Base-by-base conservation (phyloP, 2,888 invertebrate species). In the Aethes cnicana region DNA sequence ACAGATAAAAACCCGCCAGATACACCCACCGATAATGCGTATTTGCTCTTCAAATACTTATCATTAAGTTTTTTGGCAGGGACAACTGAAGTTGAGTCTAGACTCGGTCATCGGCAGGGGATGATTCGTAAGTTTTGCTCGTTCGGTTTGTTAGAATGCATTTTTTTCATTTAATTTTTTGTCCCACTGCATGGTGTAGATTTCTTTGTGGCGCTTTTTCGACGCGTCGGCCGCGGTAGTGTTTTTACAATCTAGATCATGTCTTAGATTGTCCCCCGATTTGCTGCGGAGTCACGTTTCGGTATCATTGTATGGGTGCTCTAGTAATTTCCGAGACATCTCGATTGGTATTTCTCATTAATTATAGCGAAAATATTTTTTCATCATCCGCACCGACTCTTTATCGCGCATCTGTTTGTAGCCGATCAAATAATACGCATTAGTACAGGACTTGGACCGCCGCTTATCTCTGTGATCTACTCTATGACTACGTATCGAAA, bases 51-150 rank as follows among this genome's bases (percentile, higher is more conserved):
- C 77, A 73, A 72, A 75, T 67, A 57, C 65, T 75, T 74, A 76
- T 77, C 79, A 78, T 79, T 62, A 58, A 74, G 61, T 82, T 80
- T 79, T 80, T 63, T 62, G 53, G 56, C 63, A 62, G 59, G 64
- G 66, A 68, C 67, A 69, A 63, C 68, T 65, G 25, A 41, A 65
- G 54, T 66, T 63, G 57, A 61, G 78, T 83, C 84, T 85, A 84
- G 85, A 81, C 79, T 68, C 66, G 86, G 81, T 85, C 84, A 79
- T 79, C 87, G 85, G 58, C 84, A 76, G 84, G 85, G 87, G 87
- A 87, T 88, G 88, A 88, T 76, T 84, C 63, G 86, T 82, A 77
- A 82, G 62, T 84, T 84, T 88, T 68, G 68, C 61, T 57, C 58
- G 63, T 63, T 39, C 64, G 66, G 66, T 73, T 71, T 74, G 67